These are phyloP conservation scores for Dissostichus mawsoni DNA, from an alignment of 2,113 vertebrate genomes.

Conservation along the genomic window DNA sequence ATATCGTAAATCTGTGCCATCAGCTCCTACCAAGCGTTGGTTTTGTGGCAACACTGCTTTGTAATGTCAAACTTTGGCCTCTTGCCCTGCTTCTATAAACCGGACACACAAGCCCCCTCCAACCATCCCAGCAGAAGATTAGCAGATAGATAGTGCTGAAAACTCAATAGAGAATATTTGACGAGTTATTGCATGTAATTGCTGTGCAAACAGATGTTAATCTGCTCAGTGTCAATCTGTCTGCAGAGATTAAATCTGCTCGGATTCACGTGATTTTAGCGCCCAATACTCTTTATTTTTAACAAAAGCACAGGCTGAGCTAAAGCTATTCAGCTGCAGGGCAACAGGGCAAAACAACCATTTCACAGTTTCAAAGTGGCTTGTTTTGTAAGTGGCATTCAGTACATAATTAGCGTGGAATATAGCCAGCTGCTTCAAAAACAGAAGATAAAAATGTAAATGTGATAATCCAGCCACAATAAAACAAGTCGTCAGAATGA, in stretches of 20 bases:
- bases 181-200: too few species aligned
- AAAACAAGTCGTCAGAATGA: slow-evolving; percentile 32
- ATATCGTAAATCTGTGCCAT: background rate
- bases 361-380: background rate
- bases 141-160: background rate
- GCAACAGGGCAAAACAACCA: background rate
- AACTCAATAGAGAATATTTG: background rate
- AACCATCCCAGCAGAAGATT: background rate
- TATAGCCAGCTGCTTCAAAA: background rate
- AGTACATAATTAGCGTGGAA: background rate
- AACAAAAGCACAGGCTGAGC: background rate
- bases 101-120: background rate
- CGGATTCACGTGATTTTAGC: background rate
- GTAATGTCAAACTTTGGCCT: background rate
- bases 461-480: background rate
- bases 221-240: background rate
- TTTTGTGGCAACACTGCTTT: background rate
- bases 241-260: background rate
- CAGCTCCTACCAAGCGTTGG: background rate
- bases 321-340: background rate
- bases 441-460: background rate
- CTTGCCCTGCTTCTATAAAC: background rate
- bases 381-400: background rate
- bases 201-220: background rate
- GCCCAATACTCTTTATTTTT: too few species aligned